Conservation (phyloP, 2,888 invertebrate species). For the Gasteruption jaculator region DNA sequence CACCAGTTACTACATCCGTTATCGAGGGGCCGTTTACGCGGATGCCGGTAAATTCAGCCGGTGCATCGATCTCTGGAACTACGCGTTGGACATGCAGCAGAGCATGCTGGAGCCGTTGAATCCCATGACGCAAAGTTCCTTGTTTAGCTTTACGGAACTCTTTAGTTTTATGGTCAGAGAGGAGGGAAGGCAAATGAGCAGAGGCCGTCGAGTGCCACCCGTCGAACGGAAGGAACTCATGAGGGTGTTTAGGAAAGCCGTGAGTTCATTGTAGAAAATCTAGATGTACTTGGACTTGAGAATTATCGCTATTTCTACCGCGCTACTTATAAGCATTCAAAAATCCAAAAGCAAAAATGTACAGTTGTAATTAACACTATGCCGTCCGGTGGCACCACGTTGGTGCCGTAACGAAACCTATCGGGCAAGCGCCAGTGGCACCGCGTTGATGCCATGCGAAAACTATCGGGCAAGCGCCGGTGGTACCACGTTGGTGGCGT, state of each 20-base stretch:
- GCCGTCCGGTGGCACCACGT: no score
- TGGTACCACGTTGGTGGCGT: no score
- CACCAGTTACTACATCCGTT: constrained; percentile 93
- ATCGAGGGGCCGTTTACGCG: constrained; percentile 89
- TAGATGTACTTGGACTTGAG: neutral
- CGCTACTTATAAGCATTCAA: constrained; percentile 17
- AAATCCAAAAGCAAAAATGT: no score
- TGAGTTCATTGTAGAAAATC: constrained; percentile 50
- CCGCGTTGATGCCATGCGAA: no score
- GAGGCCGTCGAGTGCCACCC: constrained; percentile 72
- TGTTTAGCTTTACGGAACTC: constrained; percentile 91
- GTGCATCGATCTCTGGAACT: constrained; percentile 94
- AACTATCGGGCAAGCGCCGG: no score
- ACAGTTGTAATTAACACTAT: no score
- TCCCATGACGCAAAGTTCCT: constrained; percentile 90
- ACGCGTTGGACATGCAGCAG: constrained; percentile 95
- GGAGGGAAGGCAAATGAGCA: constrained; percentile 65
- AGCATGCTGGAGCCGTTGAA: constrained; percentile 87
- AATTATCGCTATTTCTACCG: neutral
- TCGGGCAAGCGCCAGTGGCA: no score
- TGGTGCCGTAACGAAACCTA: no score
- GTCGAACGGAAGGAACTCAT: constrained; percentile 79
- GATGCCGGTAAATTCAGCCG: constrained; percentile 89
- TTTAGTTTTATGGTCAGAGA: constrained; percentile 93
- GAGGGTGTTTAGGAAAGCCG: constrained; percentile 76